phyloP scores from a whole-genome alignment of 2,113 vertebrate genomes.

The Zosterops lateralis region DNA sequence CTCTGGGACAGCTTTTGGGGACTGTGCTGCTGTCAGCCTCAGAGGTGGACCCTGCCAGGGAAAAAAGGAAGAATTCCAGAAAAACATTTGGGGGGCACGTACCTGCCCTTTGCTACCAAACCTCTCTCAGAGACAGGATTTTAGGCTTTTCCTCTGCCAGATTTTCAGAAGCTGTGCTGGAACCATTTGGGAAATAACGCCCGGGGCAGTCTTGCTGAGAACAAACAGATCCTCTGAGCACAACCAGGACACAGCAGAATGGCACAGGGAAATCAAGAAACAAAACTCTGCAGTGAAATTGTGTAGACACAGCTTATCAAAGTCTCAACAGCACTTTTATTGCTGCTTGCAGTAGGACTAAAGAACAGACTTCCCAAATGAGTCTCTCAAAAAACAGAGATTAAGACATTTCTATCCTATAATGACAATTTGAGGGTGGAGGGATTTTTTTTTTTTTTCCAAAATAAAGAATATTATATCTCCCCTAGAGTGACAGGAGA shows the following conservation, averaged over 20 bases:
- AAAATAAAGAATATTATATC: background rate
- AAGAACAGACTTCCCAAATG: background rate
- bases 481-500: background rate
- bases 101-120: background rate
- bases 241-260: background rate
- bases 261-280: background rate
- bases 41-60: background rate
- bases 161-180: background rate
- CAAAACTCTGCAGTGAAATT: background rate
- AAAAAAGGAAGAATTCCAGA: background rate
- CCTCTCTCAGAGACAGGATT: background rate
- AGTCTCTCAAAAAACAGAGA: background rate
- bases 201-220: background rate
- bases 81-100: fast-evolving
- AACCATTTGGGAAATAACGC: background rate
- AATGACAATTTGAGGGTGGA: background rate
- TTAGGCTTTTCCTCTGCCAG: background rate
- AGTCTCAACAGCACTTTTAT: background rate
- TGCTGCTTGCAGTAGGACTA: background rate
- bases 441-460: background rate
- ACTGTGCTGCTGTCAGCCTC: background rate
- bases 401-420: background rate
- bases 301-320: background rate
- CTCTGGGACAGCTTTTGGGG: background rate
- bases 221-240: constrained; percentile 9